These are phyloP conservation scores for Australoheros scitulus DNA, from an alignment of 2,113 vertebrate species.

Conservation along the genomic window DNA sequence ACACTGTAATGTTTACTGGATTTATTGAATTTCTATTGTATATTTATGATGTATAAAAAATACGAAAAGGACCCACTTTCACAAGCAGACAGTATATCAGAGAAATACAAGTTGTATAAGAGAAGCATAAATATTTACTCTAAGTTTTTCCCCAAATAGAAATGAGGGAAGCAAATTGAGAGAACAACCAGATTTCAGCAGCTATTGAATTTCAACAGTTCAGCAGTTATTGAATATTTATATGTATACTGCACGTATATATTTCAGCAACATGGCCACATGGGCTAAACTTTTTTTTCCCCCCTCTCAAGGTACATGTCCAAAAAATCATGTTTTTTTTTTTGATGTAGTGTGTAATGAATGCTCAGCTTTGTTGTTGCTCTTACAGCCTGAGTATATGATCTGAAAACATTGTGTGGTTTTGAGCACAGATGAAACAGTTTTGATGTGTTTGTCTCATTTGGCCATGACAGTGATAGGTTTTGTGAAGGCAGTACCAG, in stretches of 20 bases:
- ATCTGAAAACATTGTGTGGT: neutral
- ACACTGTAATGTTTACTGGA: neutral
- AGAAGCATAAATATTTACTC: neutral
- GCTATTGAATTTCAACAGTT: neutral
- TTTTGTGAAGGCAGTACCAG: too few relatives aligned
- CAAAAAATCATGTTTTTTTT: neutral
- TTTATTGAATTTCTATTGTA: constrained; percentile 4
- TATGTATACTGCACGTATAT: neutral
- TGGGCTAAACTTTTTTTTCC: neutral
- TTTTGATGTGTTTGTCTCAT: neutral
- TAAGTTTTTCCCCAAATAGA: neutral
- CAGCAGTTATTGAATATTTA: neutral
- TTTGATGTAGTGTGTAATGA: neutral
- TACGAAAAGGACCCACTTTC: neutral
- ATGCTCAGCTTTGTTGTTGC: neutral
- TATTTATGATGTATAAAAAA: neutral
- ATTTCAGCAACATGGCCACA: neutral
- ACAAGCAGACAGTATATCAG: neutral
- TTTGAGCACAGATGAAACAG: neutral
- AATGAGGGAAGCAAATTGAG: neutral
- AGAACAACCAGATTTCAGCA: neutral
- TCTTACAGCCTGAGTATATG: too few relatives aligned
- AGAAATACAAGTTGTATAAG: neutral
- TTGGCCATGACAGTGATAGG: neutral
- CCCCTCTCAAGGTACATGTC: neutral